phyloP scores from a whole-genome alignment of 1,140 invertebrate genomes.

The Orchestia grillus region DNA sequence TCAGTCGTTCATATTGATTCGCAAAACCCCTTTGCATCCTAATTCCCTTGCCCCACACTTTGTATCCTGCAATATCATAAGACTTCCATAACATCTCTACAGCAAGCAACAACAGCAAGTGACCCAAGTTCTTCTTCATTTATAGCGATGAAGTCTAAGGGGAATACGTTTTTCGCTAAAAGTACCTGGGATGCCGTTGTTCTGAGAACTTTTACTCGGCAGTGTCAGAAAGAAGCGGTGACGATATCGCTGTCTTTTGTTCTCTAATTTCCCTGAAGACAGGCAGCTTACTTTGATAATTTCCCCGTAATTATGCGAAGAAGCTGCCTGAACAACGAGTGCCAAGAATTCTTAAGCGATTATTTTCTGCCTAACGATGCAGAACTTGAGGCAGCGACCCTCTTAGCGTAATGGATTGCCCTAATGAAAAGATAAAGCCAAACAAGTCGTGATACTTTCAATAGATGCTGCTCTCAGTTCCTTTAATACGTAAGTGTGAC shows the following conservation, averaged over 20 bases:
- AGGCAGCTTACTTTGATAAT: not conserved
- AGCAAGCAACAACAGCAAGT: not conserved
- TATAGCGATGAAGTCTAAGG: not conserved
- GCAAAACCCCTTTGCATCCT: not conserved
- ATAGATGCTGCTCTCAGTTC: not conserved
- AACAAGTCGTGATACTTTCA: not conserved
- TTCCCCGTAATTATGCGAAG: conserved; percentile 21
- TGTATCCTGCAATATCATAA: not conserved
- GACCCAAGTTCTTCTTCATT: not conserved
- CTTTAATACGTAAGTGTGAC: not conserved
- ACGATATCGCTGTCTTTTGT: not conserved
- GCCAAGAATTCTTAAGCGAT: not conserved
- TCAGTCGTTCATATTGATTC: not conserved
- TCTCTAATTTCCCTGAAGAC: conserved; percentile 18
- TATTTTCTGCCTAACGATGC: conserved; percentile 15
- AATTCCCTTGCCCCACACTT: not conserved
- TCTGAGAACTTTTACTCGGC: not conserved
- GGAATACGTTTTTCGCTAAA: not conserved
- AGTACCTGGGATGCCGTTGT: not conserved
- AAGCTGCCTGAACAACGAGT: conserved; percentile 9
- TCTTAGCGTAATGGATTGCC: not conserved
- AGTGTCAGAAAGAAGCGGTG: not conserved
- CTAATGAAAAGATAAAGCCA: not conserved
- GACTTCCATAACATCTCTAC: not conserved
- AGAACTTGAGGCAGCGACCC: not conserved